phyloP scores from a whole-genome alignment of 1,140 invertebrate genomes.

The Magallana ariakensis region DNA sequence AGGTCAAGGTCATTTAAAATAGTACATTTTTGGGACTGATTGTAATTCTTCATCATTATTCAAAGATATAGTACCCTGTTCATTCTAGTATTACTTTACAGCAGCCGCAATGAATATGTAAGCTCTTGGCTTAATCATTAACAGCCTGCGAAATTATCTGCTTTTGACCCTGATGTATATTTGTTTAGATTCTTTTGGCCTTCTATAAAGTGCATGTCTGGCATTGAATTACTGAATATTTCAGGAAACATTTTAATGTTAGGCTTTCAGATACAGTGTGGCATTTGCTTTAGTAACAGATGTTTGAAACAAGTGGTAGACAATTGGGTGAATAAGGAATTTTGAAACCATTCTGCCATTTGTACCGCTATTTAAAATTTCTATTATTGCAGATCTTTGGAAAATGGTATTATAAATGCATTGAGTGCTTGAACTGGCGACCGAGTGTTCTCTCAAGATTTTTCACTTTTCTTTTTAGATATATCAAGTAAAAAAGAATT shows the following conservation, averaged over 20 bases:
- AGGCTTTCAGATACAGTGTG: neutral
- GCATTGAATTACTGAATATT: neutral
- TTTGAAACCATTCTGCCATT: neutral
- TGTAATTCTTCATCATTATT: no score
- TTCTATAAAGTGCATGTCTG: no score
- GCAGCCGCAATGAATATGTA: no score
- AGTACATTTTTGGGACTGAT: no score
- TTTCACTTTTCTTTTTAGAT: neutral
- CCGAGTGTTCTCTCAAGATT: neutral
- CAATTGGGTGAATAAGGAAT: slow-evolving; percentile 13
- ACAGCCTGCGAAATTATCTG: no score
- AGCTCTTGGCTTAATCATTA: no score
- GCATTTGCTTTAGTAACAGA: neutral
- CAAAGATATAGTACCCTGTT: no score
- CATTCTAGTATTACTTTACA: no score
- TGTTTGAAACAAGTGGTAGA: slow-evolving; percentile 29
- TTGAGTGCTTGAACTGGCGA: neutral
- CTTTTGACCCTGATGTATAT: no score
- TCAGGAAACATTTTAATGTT: slow-evolving; percentile 16
- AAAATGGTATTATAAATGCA: neutral
- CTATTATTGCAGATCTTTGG: neutral
- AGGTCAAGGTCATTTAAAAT: no score
- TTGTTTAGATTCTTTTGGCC: no score
- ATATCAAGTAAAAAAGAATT: neutral
- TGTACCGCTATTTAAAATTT: neutral